Evolutionary conservation across 1,140 invertebrate genomes (phyloP).

Genomic region (Zaprionus davidi): DNA sequence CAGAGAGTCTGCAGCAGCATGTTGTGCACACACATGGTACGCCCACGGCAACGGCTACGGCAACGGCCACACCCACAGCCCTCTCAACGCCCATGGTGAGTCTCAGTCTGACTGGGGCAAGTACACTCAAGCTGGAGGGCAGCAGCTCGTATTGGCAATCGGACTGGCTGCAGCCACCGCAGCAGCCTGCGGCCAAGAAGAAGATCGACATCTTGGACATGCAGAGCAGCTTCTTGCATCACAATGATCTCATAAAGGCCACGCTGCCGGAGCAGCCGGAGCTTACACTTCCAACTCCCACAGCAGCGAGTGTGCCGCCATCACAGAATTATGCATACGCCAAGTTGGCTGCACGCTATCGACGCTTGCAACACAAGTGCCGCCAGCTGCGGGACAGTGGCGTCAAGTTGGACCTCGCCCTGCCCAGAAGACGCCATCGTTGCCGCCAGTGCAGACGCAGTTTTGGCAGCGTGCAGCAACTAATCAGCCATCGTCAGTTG

Average conservation of each 20-base stretch:
- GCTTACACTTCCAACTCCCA: constrained; percentile 3
- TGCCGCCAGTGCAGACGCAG: constrained; percentile 43
- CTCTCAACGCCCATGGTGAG: constrained; percentile 62
- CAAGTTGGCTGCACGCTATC: constrained; percentile 55
- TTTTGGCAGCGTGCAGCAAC: constrained; percentile 42
- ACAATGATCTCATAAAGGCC: constrained; percentile 53
- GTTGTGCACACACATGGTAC: constrained; percentile 51
- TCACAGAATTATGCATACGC: constrained; percentile 44
- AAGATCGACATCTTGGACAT: constrained; percentile 75
- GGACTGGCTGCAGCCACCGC: constrained; percentile 52
- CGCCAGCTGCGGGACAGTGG: constrained; percentile 14
- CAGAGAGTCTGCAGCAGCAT: constrained; percentile 73
- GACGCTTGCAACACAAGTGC: constrained; percentile 53
- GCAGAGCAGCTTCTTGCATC: constrained; percentile 74
- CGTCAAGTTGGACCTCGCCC: background rate
- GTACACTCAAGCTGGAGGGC: constrained; percentile 52
- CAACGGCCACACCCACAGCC: background rate
- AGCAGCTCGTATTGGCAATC: constrained; percentile 57
- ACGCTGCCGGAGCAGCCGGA: constrained; percentile 16
- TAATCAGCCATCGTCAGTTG: constrained; percentile 51
- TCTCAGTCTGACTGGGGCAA: constrained; percentile 34
- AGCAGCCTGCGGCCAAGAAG: constrained; percentile 41
- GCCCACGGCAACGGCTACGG: background rate
- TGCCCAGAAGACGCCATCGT: background rate
- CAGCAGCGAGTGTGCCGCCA: background rate